Base-by-base conservation (phyloP, 2,888 invertebrate species). In the Dryomyza anilis region DNA sequence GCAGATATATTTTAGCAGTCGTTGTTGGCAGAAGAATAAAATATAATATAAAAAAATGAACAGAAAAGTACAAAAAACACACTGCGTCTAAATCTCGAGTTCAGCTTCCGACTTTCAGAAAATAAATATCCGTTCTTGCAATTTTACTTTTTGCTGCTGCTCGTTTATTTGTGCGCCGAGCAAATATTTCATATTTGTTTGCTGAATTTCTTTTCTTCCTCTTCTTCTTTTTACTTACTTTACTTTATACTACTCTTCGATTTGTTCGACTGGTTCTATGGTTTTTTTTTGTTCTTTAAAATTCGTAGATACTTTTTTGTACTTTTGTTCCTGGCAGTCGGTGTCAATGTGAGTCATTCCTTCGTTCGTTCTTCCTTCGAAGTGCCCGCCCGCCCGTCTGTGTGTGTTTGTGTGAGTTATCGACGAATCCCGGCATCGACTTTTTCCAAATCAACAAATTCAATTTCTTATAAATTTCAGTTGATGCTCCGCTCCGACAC, bases 1-100 rank as follows among this genome's bases (percentile, higher is more conserved):
- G 19, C 43, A 43, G n/a, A 43, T n/a, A 43, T 43, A n/a, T n/a
- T n/a, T n/a, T n/a, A n/a, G n/a, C n/a, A n/a, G n/a, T n/a, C n/a
- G n/a, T n/a, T n/a, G n/a, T n/a, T n/a, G n/a, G n/a, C n/a, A n/a
- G n/a, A n/a, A n/a, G n/a, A n/a, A n/a, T n/a, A n/a, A n/a, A n/a
- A n/a, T n/a, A n/a, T n/a, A n/a, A n/a, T n/a, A n/a, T n/a, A n/a
- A n/a, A n/a, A n/a, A n/a, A n/a, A n/a, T n/a, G n/a, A n/a, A n/a
- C n/a, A n/a, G n/a, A n/a, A n/a, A n/a, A n/a, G n/a, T n/a, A n/a
- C n/a, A n/a, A n/a, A n/a, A n/a, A n/a, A n/a, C n/a, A n/a, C 43
- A 30, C 19, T 58, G 45, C 58, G n/a, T 55, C 55, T 55, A 23
- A 55, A 19, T 55, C 55, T 55, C 21, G 55, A 36, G 55, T 36